phyloP scores from a whole-genome alignment of 2,888 invertebrate genomes.

The Cephus pygmeus region DNA sequence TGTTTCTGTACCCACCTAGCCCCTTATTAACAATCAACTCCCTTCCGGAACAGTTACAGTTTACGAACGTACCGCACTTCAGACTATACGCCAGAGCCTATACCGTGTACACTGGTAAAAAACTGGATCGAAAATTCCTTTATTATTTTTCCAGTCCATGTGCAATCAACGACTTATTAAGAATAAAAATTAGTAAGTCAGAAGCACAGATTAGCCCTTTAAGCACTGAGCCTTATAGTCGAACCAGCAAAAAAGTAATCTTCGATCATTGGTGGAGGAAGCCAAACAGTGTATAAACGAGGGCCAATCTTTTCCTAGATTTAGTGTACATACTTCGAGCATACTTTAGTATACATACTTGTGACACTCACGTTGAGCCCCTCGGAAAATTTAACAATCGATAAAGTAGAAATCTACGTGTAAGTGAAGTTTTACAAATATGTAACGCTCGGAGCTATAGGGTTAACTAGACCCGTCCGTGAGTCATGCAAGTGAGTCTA shows the following conservation, averaged over 20 bases:
- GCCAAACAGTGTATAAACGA: too few species aligned
- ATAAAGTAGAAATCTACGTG: too few species aligned
- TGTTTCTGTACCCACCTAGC: constrained; percentile 30
- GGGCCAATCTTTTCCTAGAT: too few species aligned
- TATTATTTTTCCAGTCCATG: not conserved
- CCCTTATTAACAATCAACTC: constrained; percentile 48
- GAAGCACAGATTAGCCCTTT: not conserved
- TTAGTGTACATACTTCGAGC: too few species aligned
- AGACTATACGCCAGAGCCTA: not conserved
- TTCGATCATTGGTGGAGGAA: too few species aligned
- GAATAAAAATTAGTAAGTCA: not conserved
- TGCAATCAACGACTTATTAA: not conserved
- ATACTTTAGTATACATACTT: too few species aligned
- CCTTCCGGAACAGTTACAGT: not conserved
- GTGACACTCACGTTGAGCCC: too few species aligned
- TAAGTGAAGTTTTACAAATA: too few species aligned
- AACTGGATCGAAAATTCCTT: not conserved
- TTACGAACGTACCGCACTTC: not conserved
- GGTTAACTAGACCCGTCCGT: not conserved
- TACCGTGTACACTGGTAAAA: not conserved
- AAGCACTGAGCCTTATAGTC: too few species aligned
- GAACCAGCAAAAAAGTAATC: too few species aligned
- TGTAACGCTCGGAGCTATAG: too few species aligned
- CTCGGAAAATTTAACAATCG: too few species aligned
- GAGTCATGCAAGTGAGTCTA: not conserved